Percentiles rank a stretch among this genome's conserved stretches.
Conservation (phyloP, 2,888 invertebrate genomes). For the Troides oblongomaculatus region DNA sequence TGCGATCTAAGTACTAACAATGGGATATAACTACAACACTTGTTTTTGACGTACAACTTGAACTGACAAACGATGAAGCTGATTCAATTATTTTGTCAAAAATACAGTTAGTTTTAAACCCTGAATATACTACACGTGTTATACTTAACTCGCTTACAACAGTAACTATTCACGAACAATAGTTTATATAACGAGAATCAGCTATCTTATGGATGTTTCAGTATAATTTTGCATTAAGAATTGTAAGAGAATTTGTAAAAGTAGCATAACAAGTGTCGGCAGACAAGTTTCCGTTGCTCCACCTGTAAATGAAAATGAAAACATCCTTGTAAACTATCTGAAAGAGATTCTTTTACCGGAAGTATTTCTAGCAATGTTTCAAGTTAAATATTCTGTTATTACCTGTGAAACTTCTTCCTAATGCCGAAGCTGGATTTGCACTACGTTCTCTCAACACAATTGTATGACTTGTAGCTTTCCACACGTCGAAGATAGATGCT, state of each 20-base stretch:
- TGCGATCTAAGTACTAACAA: background rate
- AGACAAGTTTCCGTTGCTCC: slow-evolving; percentile 62
- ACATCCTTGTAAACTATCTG: background rate
- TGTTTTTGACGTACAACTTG: background rate
- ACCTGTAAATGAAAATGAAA: slow-evolving; percentile 35
- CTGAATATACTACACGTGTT: slow-evolving; percentile 29
- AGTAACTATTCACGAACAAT: slow-evolving; percentile 21
- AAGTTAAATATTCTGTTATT: slow-evolving; percentile 22
- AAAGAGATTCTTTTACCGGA: too few relatives aligned
- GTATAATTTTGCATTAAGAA: slow-evolving; percentile 60
- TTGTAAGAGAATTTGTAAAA: slow-evolving; percentile 61
- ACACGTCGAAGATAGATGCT: slow-evolving; percentile 82
- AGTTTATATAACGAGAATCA: slow-evolving; percentile 35
- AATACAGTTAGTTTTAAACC: slow-evolving; percentile 22
- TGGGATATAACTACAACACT: background rate
- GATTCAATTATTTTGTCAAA: background rate
- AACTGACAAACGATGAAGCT: background rate
- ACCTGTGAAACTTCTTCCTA: slow-evolving; percentile 78
- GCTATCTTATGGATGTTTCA: slow-evolving; percentile 69
- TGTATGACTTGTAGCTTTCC: slow-evolving; percentile 81
- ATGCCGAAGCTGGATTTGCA: slow-evolving; percentile 82
- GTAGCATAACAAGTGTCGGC: slow-evolving; percentile 61
- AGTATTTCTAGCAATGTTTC: too few relatives aligned
- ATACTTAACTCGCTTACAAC: slow-evolving; percentile 16
- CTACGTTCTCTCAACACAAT: slow-evolving; percentile 80